Base-by-base conservation (phyloP, 1,140 invertebrate genomes). In the Magallana angulata region DNA sequence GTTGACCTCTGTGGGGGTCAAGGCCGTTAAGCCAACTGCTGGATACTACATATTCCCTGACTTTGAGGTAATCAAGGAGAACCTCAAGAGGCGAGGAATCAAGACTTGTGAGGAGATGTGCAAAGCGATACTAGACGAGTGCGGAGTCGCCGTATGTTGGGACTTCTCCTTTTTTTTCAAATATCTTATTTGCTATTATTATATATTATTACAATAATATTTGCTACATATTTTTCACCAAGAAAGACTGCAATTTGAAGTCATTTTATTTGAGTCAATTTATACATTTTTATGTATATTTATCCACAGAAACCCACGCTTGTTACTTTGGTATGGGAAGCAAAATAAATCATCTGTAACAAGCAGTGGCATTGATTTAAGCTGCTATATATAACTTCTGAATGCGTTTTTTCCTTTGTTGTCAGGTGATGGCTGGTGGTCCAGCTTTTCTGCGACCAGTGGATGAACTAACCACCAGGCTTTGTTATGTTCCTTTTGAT, bases 401-500 rank as follows among this genome's bases (percentile, higher is more conserved):
- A 48, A 48, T 48, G 36, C 5, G 0, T 2, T 48, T 48, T 48
- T 12, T 30, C 1, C 56, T 0, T 14, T 56, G 3, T 57, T 87
- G 87, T 0, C 76, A 94, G 93, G 87, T 94, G 80, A 93, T 93
- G 93, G 91, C 94, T 5, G 93, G 93, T 68, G 93, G 93, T 48
- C 94, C 94, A 8, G 91, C 92, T 0, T 94, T 94, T 81, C 87
- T 94, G 1, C 89, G 93, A 18, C 93, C 92, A 24, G 62, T 88
- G 7, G 87, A 90, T 18, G 93, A 94, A 80, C 90, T 95, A 4
- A 95, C 94, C 7, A 90, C 91, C 14, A 86, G 94, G 18, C 87
- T 95, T 9, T 94, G 94, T 88, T 95, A 89, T 86, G 92, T 95
- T 57, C 91, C 94, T 84, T 94, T 94, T 90, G 92, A 94, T 86